phyloP scores from a whole-genome alignment of 2,797 vertebrate species.

The Liparis tanakae region DNA sequence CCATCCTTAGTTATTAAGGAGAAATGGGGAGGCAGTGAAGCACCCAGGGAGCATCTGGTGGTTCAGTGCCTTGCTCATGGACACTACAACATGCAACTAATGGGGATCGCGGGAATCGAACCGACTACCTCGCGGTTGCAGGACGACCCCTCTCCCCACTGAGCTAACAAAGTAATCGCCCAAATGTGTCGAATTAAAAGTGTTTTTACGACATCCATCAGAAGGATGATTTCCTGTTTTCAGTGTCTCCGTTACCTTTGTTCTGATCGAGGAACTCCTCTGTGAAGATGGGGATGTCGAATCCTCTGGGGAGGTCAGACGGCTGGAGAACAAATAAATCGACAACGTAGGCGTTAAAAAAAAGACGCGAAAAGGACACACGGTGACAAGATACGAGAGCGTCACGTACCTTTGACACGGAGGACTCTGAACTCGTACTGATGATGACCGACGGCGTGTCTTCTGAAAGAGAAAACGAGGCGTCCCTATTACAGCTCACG shows the following conservation, averaged over 20 bases:
- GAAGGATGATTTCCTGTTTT: background rate
- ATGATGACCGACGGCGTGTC: conserved; percentile 81
- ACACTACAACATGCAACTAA: too few species aligned
- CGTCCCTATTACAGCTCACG: background rate
- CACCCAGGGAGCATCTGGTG: too few species aligned
- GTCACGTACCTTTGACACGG: conserved; percentile 76
- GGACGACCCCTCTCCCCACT: too few species aligned
- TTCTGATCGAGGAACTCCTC: conserved; percentile 99
- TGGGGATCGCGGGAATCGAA: too few species aligned
- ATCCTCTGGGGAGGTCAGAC: conserved; percentile 85
- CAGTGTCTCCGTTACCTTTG: conserved; percentile 86
- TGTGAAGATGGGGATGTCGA: conserved; percentile 97
- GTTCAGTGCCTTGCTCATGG: too few species aligned
- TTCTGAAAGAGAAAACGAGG: conserved; percentile 73
- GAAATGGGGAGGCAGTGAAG: too few species aligned
- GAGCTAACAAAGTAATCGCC: background rate
- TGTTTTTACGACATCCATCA: background rate
- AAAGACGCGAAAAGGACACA: background rate
- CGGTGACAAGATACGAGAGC: background rate
- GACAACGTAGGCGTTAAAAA: conserved; percentile 5
- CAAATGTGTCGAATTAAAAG: too few species aligned
- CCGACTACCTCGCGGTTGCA: too few species aligned
- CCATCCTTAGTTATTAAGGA: too few species aligned
- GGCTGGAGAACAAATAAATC: conserved; percentile 69
- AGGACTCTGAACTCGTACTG: conserved; percentile 74